Evolutionary conservation across 1,140 invertebrate genomes (phyloP).

Genomic region (Liolophura sinensis): DNA sequence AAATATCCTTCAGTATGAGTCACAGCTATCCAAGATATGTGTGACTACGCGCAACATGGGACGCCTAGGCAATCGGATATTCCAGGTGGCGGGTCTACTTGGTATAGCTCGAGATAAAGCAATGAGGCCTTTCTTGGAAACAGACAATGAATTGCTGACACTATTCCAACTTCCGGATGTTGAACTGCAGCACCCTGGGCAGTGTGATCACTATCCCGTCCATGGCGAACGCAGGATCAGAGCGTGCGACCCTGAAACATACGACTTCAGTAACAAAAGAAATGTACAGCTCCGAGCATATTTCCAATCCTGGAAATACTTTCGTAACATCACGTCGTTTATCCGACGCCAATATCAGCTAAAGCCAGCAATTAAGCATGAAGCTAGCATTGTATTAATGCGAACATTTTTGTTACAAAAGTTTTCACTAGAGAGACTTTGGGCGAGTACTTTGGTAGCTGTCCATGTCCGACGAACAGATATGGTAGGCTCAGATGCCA

Average conservation of each 20-base stretch:
- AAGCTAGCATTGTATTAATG: neutral
- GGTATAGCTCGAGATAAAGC: conserved; percentile 9
- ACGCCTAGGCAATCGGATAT: conserved; percentile 20
- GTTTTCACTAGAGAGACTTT: too few relatives aligned
- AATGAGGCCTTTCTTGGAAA: conserved; percentile 2
- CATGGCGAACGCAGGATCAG: conserved; percentile 3
- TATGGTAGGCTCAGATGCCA: conserved; percentile 18
- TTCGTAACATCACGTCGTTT: conserved; percentile 2
- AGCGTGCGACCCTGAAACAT: neutral
- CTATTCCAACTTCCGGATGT: neutral
- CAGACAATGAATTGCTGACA: neutral
- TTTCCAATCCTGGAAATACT: conserved; percentile 27
- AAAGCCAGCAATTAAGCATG: neutral
- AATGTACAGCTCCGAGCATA: conserved; percentile 4
- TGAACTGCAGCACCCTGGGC: too few relatives aligned
- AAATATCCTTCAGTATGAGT: too few relatives aligned
- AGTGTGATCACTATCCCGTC: too few relatives aligned
- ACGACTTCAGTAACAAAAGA: conserved; percentile 6
- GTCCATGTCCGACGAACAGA: conserved; percentile 40
- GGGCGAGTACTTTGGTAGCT: conserved; percentile 23
- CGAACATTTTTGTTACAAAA: too few relatives aligned
- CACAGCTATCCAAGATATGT: too few relatives aligned
- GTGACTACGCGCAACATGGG: neutral
- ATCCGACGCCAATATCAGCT: conserved; percentile 14
- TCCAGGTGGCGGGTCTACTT: conserved; percentile 16